A percentile compares a stretch with the other conserved stretches of the same genome.
Conservation (phyloP, 2,888 invertebrate species). For the Liodrosophila aerea region DNA sequence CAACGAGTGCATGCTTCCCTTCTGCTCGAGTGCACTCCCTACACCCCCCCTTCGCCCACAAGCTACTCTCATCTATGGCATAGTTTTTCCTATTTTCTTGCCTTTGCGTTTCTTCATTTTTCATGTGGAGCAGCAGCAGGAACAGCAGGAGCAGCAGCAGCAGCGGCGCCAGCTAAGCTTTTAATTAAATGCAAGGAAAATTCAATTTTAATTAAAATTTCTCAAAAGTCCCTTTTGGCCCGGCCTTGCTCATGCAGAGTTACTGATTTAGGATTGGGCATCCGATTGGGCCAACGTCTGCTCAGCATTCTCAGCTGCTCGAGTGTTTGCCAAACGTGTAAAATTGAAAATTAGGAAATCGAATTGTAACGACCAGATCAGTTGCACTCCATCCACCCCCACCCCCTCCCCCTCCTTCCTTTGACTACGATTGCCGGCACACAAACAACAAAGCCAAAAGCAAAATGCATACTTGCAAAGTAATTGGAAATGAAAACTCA, state of each 20-base stretch:
- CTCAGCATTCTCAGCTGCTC: slow-evolving; percentile 28
- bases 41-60: slow-evolving; percentile 10
- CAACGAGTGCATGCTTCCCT: slow-evolving; percentile 57
- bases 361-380: slow-evolving; percentile 55
- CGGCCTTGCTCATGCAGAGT: slow-evolving; percentile 26
- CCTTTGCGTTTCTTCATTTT: slow-evolving; percentile 61
- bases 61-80: slow-evolving; percentile 31
- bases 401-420: too few relatives aligned
- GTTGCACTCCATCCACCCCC: too few relatives aligned
- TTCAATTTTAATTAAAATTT: slow-evolving; percentile 77
- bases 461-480: slow-evolving; percentile 73
- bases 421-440: neutral
- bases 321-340: slow-evolving; percentile 75
- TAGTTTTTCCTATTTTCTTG: slow-evolving; percentile 65
- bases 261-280: slow-evolving; percentile 40
- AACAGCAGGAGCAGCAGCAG: slow-evolving; percentile 35
- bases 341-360: slow-evolving; percentile 77
- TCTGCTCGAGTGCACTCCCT: slow-evolving; percentile 64
- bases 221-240: slow-evolving; percentile 56
- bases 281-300: slow-evolving; percentile 25
- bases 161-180: slow-evolving; percentile 59
- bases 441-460: slow-evolving; percentile 45
- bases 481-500: slow-evolving; percentile 77
- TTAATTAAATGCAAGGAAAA: slow-evolving; percentile 77
- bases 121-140: slow-evolving; percentile 65